Conservation (phyloP, 2,888 invertebrate species). For the Serripes groenlandicus region DNA sequence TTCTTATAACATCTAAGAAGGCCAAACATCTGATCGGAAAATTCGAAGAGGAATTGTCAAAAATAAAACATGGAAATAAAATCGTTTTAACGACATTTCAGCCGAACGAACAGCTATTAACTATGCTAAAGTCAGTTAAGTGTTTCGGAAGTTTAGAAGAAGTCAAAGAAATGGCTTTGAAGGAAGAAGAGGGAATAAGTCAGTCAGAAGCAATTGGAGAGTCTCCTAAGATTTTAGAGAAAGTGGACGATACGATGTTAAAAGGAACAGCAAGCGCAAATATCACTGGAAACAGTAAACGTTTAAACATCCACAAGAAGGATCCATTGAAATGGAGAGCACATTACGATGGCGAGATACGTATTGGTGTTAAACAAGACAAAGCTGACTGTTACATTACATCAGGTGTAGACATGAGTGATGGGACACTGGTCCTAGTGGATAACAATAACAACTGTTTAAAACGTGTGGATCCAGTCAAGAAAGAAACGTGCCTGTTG, state of each 20-base stretch:
- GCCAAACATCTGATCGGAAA: background rate
- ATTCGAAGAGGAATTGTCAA: background rate
- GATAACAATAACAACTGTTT: slow-evolving; percentile 8
- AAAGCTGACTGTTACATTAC: slow-evolving; percentile 8
- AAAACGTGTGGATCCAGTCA: background rate
- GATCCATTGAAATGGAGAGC: slow-evolving; percentile 3
- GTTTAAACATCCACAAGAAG: background rate
- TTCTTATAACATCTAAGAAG: background rate
- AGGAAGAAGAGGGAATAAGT: background rate
- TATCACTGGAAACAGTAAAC: background rate
- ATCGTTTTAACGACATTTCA: background rate
- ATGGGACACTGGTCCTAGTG: background rate
- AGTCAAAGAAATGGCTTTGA: background rate
- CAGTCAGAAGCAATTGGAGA: background rate
- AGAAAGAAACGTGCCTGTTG: background rate
- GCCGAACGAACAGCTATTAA: background rate
- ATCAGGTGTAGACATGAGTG: background rate
- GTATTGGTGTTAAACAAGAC: background rate
- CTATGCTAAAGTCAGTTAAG: background rate
- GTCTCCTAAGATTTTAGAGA: background rate
- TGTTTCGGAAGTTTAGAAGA: background rate
- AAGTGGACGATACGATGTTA: background rate
- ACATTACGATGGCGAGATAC: background rate
- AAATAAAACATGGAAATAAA: background rate
- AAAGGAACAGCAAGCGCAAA: background rate